Evolutionary conservation across 1,140 invertebrate genomes (phyloP).

Genomic region (Drosophila arizonae): DNA sequence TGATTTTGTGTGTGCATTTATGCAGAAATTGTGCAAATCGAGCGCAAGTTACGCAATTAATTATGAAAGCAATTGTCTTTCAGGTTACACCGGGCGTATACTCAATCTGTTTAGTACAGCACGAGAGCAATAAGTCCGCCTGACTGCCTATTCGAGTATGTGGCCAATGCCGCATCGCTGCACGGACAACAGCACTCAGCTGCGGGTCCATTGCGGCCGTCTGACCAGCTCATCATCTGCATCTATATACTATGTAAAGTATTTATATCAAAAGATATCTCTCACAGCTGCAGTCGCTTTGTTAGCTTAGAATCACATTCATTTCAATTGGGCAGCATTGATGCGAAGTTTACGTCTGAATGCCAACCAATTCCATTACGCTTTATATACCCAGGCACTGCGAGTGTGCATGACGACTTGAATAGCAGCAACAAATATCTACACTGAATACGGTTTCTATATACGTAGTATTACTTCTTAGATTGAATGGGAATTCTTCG

Average conservation of each 20-base stretch:
- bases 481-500: no score
- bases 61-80: constrained; percentile 51
- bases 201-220: background rate
- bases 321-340: background rate
- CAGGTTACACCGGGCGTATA: constrained; percentile 40
- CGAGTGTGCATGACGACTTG: no score
- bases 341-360: no score
- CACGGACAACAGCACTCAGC: constrained; percentile 14
- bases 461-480: no score
- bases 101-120: constrained; percentile 25
- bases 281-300: background rate
- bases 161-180: constrained; percentile 9
- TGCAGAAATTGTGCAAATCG: constrained; percentile 53
- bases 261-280: background rate
- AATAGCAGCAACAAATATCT: no score
- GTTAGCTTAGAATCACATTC: no score
- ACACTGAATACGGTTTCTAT: no score
- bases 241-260: background rate
- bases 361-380: no score
- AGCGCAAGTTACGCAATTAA: constrained; percentile 59
- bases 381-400: no score
- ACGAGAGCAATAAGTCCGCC: background rate
- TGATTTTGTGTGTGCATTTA: constrained; percentile 61
- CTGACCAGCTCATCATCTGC: background rate
- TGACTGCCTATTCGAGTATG: constrained; percentile 6